Base-by-base conservation (phyloP, 2,888 invertebrate genomes). In the Euzetes globulus region DNA sequence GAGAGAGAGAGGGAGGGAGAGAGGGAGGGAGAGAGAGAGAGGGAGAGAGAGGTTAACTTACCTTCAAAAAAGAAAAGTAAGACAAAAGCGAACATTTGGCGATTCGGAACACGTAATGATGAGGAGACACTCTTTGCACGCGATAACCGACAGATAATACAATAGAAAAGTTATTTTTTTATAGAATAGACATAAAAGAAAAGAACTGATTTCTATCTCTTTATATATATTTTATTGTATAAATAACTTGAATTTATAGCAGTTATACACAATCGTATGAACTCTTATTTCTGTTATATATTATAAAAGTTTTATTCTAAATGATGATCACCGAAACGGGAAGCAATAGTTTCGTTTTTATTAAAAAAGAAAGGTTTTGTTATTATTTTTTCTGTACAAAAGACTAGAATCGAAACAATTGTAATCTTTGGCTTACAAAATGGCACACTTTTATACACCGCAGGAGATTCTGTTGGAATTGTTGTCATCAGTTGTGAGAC, bases 211-310 rank as follows among this genome's bases (percentile, higher is more conserved):
- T 68, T 41, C 22, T 41, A 22, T 19, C 19, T n/a, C 41, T 41
- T 41, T 60, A 29, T 60, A 29, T 60, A 33, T 5, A 17, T 29
- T 41, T 68, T 41, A 41, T 68, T 41, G 68, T 68, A 68, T 68
- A 68, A 68, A 68, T 68, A 68, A 68, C 68, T 68, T 41, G 22
- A 68, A 68, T 68, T 68, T 68, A 68, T 68, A 68, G 68, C 41
- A 68, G 60, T 60, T 60, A 60, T 60, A 60, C 3, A 22, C 17
- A 33, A 68, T 33, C 19, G 41, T 68, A 68, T 68, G 27, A 33
- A 63, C 41, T 41, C 41, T 41, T 41, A 41, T 41, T 41, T 11
- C 7, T 41, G 7, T 41, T 60, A 25, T 60, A 60, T n/a, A n/a
- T n/a, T n/a, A n/a, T n/a, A 22, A 60, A 22, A 25, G 13, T 27